Evolutionary conservation across 2,888 invertebrate species (phyloP).

Genomic region (Andrena minutula): DNA sequence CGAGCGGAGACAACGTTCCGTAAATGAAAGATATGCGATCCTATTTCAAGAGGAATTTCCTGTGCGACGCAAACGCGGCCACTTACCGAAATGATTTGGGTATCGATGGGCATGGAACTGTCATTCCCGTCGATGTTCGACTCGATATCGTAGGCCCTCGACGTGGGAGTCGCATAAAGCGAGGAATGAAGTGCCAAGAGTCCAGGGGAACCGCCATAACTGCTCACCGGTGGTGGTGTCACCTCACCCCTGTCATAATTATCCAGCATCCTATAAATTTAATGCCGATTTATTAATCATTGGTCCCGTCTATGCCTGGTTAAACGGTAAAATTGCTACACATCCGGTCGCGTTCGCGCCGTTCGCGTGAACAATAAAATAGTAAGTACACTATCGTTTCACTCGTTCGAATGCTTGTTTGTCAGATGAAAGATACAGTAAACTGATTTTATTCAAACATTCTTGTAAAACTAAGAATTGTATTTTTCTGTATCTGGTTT

Average conservation of each 20-base stretch:
- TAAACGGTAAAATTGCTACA: slow-evolving; percentile 36
- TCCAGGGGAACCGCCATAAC: slow-evolving; percentile 82
- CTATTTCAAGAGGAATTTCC: slow-evolving; percentile 34
- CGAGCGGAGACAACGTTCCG: slow-evolving; percentile 27
- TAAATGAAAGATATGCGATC: slow-evolving; percentile 41
- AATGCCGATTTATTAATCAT: slow-evolving; percentile 47
- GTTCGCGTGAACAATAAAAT: slow-evolving; percentile 24
- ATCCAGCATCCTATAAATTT: slow-evolving; percentile 84
- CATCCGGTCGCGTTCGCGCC: slow-evolving; percentile 35
- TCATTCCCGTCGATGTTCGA: slow-evolving; percentile 83
- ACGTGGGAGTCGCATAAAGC: slow-evolving; percentile 81
- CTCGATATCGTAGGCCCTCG: slow-evolving; percentile 82
- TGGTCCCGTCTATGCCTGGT: neutral
- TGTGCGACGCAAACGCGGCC: slow-evolving; percentile 7
- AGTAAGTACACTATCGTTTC: slow-evolving; percentile 34
- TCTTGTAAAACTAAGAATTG: too few relatives aligned
- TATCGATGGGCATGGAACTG: slow-evolving; percentile 83
- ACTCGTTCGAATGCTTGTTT: slow-evolving; percentile 44
- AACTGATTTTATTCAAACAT: neutral
- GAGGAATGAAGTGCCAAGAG: slow-evolving; percentile 83
- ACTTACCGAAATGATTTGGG: slow-evolving; percentile 84
- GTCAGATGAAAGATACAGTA: slow-evolving; percentile 20
- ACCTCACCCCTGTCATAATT: slow-evolving; percentile 84
- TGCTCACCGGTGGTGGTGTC: slow-evolving; percentile 83
- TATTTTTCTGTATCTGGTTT: too few relatives aligned